Evolutionary conservation across 2,797 vertebrate genomes (phyloP).

Genomic region (Microctenopoma stevenorrisi): DNA sequence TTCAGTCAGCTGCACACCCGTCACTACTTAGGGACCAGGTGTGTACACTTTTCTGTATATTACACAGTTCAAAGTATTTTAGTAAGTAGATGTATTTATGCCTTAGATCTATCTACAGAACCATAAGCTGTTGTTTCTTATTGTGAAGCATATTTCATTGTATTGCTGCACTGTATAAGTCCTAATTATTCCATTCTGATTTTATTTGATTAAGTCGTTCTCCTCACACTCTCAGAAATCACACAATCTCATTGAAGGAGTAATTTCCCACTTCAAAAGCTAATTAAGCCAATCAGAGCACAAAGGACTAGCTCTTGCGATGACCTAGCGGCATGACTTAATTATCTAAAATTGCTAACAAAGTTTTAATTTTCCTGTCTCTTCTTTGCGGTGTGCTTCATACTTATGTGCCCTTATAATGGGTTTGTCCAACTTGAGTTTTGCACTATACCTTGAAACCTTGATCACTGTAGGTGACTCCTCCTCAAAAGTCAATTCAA

Average conservation of each 20-base stretch:
- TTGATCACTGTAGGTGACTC: slow-evolving; percentile 6
- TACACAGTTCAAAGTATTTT: neutral
- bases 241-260: slow-evolving; percentile 75
- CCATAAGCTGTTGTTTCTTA: slow-evolving; percentile 33
- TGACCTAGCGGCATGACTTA: slow-evolving; percentile 76
- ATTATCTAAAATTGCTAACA: slow-evolving; percentile 68
- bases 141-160: slow-evolving; percentile 58
- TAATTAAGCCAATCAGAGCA: slow-evolving; percentile 83
- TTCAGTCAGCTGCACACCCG: slow-evolving; percentile 63
- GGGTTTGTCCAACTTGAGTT: slow-evolving; percentile 26
- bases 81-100: neutral
- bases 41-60: slow-evolving; percentile 21
- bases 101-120: slow-evolving; percentile 18
- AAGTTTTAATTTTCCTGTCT: slow-evolving; percentile 68
- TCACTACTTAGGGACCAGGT: slow-evolving; percentile 57
- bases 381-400: slow-evolving; percentile 40
- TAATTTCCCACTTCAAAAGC: slow-evolving; percentile 83
- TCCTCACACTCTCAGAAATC: slow-evolving; percentile 77
- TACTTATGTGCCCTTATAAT: slow-evolving; percentile 41
- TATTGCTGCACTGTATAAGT: slow-evolving; percentile 55
- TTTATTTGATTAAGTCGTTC: slow-evolving; percentile 81
- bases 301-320: slow-evolving; percentile 72
- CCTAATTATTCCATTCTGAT: slow-evolving; percentile 77
- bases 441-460: slow-evolving; percentile 27
- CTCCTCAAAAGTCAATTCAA: too few relatives aligned